Conservation (phyloP, 2,888 invertebrate species). For the Lottia gigantea region DNA sequence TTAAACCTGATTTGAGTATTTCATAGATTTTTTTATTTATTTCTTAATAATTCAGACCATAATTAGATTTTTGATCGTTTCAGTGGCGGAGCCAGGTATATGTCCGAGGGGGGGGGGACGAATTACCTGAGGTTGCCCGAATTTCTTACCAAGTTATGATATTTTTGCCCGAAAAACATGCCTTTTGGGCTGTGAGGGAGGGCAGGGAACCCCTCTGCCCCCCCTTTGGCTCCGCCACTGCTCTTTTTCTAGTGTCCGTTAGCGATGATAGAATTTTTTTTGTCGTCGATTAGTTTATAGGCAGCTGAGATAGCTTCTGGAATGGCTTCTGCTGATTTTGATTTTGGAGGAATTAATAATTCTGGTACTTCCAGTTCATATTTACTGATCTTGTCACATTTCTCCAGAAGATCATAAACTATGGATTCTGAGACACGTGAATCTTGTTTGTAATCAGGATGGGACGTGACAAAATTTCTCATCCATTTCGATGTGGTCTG, state of each 20-base stretch:
- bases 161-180: too few species aligned
- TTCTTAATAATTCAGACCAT: too few species aligned
- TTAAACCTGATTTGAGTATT: too few species aligned
- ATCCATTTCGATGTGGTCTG: slow-evolving; percentile 96
- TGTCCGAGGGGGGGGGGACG: too few species aligned
- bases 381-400: slow-evolving; percentile 44
- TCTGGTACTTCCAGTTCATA: slow-evolving; percentile 42
- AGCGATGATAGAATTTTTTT: background rate
- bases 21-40: too few species aligned
- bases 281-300: background rate
- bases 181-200: too few species aligned
- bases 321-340: slow-evolving; percentile 54
- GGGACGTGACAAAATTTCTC: slow-evolving; percentile 86
- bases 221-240: too few species aligned
- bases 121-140: too few species aligned
- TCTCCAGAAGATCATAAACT: slow-evolving; percentile 60
- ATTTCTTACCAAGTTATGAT: too few species aligned
- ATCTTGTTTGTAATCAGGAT: slow-evolving; percentile 91
- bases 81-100: too few species aligned
- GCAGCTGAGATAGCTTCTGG: slow-evolving; percentile 47
- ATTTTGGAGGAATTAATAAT: slow-evolving; percentile 44
- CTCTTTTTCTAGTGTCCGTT: background rate
- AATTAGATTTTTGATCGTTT: too few species aligned
- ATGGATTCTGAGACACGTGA: slow-evolving; percentile 82
- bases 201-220: too few species aligned